Conservation (phyloP, 1,140 invertebrate genomes). For the Trichonephila clavipes region DNA sequence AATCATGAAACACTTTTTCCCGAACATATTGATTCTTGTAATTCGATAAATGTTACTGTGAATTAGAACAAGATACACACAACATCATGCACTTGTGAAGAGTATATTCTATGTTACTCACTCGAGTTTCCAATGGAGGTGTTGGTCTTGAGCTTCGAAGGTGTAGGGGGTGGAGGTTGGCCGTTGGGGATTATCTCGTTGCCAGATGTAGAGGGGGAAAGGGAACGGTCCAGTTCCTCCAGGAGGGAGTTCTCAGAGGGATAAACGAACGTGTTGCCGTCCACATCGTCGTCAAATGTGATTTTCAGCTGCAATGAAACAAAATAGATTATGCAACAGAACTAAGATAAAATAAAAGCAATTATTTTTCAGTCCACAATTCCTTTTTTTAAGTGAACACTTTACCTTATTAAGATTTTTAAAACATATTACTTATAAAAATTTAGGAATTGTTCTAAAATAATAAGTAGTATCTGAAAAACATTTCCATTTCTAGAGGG, state of each 20-base stretch:
- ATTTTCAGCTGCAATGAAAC: conserved; percentile 87
- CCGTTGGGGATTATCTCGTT: conserved; percentile 63
- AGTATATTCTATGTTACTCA: not conserved
- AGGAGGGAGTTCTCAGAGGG: conserved; percentile 90
- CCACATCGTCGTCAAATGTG: conserved; percentile 88
- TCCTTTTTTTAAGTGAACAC: too few species aligned
- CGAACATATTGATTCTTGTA: too few species aligned
- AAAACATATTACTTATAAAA: too few species aligned
- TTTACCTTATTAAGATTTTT: too few species aligned
- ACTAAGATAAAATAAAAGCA: not conserved
- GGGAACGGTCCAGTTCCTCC: conserved; percentile 79
- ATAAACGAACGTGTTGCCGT: conserved; percentile 91
- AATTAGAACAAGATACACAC: too few species aligned
- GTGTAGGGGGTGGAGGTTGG: conserved; percentile 17
- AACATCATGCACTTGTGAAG: too few species aligned
- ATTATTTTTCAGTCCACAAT: too few species aligned
- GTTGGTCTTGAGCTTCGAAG: conserved; percentile 64
- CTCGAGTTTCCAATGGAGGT: conserved; percentile 58
- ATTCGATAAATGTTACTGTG: too few species aligned
- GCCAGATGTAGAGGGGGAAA: not conserved
- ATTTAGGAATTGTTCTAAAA: too few species aligned
- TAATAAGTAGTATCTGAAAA: too few species aligned
- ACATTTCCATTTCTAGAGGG: too few species aligned
- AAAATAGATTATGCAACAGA: not conserved
- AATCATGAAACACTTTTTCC: too few species aligned